These are phyloP conservation scores for Sphaerophoria rueppellii DNA, from an alignment of 2,888 invertebrate genomes.

Conservation along the genomic window DNA sequence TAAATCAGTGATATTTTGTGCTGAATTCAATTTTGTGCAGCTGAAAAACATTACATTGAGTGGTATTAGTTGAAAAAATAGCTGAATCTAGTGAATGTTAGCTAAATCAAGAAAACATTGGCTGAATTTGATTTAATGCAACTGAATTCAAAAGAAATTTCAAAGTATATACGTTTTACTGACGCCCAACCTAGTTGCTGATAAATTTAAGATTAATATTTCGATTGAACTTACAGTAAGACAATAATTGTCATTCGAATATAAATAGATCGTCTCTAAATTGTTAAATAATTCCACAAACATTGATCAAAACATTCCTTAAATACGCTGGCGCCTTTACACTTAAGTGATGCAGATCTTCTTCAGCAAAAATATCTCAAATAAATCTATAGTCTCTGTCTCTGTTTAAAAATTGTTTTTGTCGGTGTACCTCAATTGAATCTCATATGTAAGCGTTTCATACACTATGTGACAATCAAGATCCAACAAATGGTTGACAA, in stretches of 20 bases:
- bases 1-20: too few relatives aligned
- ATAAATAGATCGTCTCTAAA: slow-evolving; percentile 19
- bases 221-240: slow-evolving; percentile 28
- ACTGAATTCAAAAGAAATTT: too few relatives aligned
- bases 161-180: too few relatives aligned
- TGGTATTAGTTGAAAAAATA: too few relatives aligned
- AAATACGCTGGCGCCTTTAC: slow-evolving; percentile 67
- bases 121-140: too few relatives aligned
- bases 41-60: too few relatives aligned
- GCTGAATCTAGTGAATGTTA: too few relatives aligned
- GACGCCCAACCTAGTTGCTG: not conserved
- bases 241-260: not conserved
- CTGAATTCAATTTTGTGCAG: too few relatives aligned
- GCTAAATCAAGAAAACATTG: too few relatives aligned
- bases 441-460: slow-evolving; percentile 23
- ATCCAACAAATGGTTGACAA: slow-evolving; percentile 65
- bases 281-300: slow-evolving; percentile 13
- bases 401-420: not conserved
- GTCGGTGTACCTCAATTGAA: slow-evolving; percentile 64
- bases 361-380: slow-evolving; percentile 12
- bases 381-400: slow-evolving; percentile 13
- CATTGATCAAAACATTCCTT: slow-evolving; percentile 49
- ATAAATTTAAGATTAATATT: slow-evolving; percentile 23
- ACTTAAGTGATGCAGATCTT: slow-evolving; percentile 38
- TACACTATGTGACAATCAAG: slow-evolving; percentile 54